A percentile compares a stretch with the other conserved stretches of the same genome.
phyloP scores from a whole-genome alignment of 2,888 invertebrate species.

The Pammene aurita region DNA sequence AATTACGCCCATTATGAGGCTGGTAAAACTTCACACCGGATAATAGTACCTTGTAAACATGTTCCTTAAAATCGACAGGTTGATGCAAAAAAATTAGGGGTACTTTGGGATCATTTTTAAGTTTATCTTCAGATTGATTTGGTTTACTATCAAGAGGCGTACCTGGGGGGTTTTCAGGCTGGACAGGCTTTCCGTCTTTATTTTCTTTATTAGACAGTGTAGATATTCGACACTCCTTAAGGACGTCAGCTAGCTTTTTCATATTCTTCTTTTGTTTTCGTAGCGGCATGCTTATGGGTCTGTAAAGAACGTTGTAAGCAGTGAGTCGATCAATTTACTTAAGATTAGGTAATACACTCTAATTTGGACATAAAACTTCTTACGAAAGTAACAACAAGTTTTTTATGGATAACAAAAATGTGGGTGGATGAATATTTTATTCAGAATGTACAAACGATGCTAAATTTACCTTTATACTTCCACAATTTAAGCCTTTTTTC shows the following conservation, averaged over 20 bases:
- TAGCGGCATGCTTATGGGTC: slow-evolving; percentile 19
- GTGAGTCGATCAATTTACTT: neutral
- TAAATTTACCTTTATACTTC: too few relatives aligned
- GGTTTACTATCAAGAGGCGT: slow-evolving; percentile 46
- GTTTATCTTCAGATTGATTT: slow-evolving; percentile 34
- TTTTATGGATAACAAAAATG: too few relatives aligned
- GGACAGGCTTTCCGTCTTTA: neutral
- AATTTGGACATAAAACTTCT: too few relatives aligned
- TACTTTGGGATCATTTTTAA: slow-evolving; percentile 46
- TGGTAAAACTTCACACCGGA: slow-evolving; percentile 56
- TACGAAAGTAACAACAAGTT: too few relatives aligned
- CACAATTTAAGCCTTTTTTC: too few relatives aligned
- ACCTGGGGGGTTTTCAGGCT: slow-evolving; percentile 34
- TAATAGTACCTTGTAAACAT: slow-evolving; percentile 52
- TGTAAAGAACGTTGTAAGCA: neutral
- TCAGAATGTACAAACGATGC: too few relatives aligned
- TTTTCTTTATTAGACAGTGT: neutral
- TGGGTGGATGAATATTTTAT: too few relatives aligned
- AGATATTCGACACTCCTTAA: slow-evolving; percentile 48
- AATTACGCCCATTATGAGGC: slow-evolving; percentile 48
- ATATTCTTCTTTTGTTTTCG: slow-evolving; percentile 45
- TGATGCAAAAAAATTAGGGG: slow-evolving; percentile 63
- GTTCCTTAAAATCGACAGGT: slow-evolving; percentile 51
- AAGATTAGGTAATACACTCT: too few relatives aligned
- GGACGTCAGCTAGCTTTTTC: slow-evolving; percentile 44